Conservation (phyloP, 2,797 vertebrate species). For the Chelonia mydas region DNA sequence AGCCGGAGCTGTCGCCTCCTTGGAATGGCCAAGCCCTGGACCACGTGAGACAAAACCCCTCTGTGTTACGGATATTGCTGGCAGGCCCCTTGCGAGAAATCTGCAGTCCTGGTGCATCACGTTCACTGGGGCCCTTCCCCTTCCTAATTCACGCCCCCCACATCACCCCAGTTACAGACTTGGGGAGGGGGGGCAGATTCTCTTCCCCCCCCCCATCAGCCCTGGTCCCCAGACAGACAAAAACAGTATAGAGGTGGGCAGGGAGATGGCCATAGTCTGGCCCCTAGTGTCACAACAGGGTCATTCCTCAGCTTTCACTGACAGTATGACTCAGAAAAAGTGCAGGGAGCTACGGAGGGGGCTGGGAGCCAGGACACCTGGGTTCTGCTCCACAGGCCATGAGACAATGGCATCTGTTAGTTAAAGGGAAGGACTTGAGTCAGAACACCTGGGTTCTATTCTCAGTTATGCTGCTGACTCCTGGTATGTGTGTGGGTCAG, state of each 20-base stretch:
- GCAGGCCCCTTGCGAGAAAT: neutral
- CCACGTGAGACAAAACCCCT: neutral
- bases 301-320: neutral
- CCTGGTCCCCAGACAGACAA: neutral
- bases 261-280: neutral
- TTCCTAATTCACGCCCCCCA: no score
- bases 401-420: neutral
- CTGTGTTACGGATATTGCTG: accelerated
- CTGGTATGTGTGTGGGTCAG: neutral
- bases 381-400: neutral
- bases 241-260: neutral
- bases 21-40: conserved; percentile 90
- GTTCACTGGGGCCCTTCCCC: no score
- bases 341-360: neutral
- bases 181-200: neutral
- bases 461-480: neutral
- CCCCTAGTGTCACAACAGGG: neutral
- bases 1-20: conserved; percentile 83
- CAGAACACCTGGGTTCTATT: neutral
- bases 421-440: neutral
- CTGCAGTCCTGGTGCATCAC: no score
- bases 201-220: neutral
- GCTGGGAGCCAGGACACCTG: no score
- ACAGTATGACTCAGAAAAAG: neutral
- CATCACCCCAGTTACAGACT: neutral